Base-by-base conservation (phyloP, 2,113 vertebrate genomes). In the Pterocles gutturalis region DNA sequence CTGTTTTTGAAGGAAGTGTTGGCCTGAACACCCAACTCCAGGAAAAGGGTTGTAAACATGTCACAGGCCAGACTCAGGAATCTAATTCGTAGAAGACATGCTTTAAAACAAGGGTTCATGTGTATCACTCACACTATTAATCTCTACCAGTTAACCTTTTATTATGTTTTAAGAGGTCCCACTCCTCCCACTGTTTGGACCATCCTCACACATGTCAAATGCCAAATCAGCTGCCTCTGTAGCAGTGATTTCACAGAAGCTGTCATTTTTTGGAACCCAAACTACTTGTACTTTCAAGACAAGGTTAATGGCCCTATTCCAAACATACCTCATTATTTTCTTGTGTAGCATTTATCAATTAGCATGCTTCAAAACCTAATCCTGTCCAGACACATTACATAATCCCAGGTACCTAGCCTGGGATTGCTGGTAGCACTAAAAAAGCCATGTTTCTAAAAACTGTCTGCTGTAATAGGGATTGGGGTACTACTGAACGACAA, bases 121-220 rank as follows among this genome's bases (percentile, higher is more conserved):
- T 11, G 16, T 10, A 51, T 14, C 21, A 49, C 54, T 65, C 15
- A 24, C 22, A 38, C 21, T 36, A 53, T 12, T 34, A 76, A 41
- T 57, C 45, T 45, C 31, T 22, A 76, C 6, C 17, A 57, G 33
- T 25, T 41, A 66, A 58, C 9, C 9, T 85, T 79, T 71, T 33
- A 16, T 22, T 86, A 80, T 2, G 20, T 17, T 46, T 72, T 66
- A 86, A 70, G 11, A 67, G 6, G 24, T 58, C 31, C 21, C 24
- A 28, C 20, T 72, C 28, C 19, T 71, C 54, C 20, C 4, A 41
- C 55, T n/a, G 62, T 70, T 2, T 29, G 26, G 49, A 58, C 16
- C 28, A 46, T 8, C 31, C 84, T 83, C 20, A 83, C 1, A 1
- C 4, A 17, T 1, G 2, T 19, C 31, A 16, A 51, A 51, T 0